A percentile compares a stretch with the other conserved stretches of the same genome.
Evolutionary conservation across 2,797 vertebrate genomes (phyloP).

Genomic region (Pithecia hirsuta): DNA sequence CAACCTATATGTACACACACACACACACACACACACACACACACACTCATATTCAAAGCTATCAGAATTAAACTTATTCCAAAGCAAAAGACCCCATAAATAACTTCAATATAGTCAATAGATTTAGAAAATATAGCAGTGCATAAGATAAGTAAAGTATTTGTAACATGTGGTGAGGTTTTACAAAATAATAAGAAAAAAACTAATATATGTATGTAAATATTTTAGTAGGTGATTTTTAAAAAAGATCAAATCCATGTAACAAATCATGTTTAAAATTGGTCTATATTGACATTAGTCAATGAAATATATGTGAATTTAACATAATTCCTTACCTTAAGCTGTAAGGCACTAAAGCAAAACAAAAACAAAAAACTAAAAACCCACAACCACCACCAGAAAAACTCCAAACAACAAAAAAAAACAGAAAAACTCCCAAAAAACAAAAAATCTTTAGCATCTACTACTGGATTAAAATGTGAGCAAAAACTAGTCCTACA

Average conservation of each 20-base stretch:
- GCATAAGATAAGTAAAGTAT: background rate
- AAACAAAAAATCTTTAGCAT: background rate
- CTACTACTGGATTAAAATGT: background rate
- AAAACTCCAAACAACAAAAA: too few species aligned
- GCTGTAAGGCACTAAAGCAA: background rate
- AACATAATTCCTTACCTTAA: background rate
- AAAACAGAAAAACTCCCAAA: background rate
- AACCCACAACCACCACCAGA: too few species aligned
- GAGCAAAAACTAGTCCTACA: background rate
- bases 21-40: background rate
- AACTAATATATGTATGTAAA: background rate
- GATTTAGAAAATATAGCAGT: background rate
- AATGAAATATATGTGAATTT: background rate
- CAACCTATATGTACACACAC: background rate
- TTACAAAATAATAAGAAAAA: background rate
- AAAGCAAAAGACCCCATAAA: background rate
- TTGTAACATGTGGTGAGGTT: background rate
- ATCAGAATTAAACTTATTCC: background rate
- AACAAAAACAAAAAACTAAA: background rate
- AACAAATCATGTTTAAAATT: background rate
- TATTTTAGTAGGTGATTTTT: background rate
- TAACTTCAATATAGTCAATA: background rate
- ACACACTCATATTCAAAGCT: background rate
- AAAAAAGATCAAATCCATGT: background rate
- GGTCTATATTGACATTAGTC: background rate